Percentiles rank a stretch among this genome's conserved stretches.
phyloP scores from a whole-genome alignment of 2,888 invertebrate genomes.

The Aleiodes alternator region DNA sequence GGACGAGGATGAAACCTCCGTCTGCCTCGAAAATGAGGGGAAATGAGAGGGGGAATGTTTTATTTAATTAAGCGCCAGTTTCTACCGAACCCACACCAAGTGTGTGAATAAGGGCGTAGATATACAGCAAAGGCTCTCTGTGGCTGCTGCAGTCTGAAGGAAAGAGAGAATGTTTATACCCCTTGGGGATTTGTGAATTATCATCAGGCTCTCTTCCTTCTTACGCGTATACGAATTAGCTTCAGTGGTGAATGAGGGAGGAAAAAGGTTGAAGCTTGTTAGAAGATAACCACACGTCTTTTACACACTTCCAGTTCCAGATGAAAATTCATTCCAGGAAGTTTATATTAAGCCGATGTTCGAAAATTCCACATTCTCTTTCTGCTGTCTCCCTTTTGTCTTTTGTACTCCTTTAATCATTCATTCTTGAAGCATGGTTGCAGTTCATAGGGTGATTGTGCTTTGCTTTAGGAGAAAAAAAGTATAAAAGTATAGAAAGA shows the following conservation, averaged over 20 bases:
- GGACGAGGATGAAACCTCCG: conserved; percentile 52
- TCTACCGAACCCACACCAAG: conserved; percentile 60
- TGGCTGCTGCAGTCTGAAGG: conserved; percentile 42
- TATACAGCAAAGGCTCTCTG: conserved; percentile 33
- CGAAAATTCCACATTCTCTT: conserved; percentile 11
- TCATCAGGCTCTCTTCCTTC: conserved; percentile 54
- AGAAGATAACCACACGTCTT: conserved; percentile 48
- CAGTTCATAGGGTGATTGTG: no score
- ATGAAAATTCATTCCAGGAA: conserved; percentile 8
- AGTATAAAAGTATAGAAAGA: no score
- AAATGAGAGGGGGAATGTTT: conserved; percentile 61
- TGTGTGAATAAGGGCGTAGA: conserved; percentile 39
- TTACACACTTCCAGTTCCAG: conserved; percentile 14
- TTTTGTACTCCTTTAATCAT: background rate
- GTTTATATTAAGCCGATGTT: conserved; percentile 20
- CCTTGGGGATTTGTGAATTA: conserved; percentile 63
- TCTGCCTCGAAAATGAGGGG: conserved; percentile 62
- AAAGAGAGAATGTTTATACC: conserved; percentile 64
- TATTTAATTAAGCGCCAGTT: conserved; percentile 70
- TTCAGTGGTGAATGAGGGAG: conserved; percentile 48
- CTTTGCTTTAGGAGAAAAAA: no score
- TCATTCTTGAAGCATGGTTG: no score
- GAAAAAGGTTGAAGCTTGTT: conserved; percentile 58
- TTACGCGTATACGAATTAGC: conserved; percentile 60
- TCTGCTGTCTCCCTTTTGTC: background rate